Conservation (phyloP, 2,888 invertebrate genomes). For the Phlogophora meticulosa region DNA sequence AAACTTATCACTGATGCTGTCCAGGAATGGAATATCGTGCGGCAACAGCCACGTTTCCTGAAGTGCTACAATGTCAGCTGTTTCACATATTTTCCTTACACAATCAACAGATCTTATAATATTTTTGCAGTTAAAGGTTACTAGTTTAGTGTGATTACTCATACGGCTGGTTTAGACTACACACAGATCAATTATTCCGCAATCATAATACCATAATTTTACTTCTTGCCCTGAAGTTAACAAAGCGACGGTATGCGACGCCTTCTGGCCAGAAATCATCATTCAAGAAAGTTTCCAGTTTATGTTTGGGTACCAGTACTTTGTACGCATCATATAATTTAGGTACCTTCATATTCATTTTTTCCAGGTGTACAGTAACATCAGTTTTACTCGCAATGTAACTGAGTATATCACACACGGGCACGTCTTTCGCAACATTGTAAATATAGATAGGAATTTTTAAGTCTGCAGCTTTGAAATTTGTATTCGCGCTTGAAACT, state of each 20-base stretch:
- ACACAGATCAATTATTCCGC: neutral
- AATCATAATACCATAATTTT: neutral
- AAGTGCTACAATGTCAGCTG: too few relatives aligned
- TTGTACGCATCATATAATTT: slow-evolving; percentile 5
- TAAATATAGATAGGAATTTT: slow-evolving; percentile 7
- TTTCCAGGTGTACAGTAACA: slow-evolving; percentile 11
- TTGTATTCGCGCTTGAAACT: slow-evolving; percentile 3
- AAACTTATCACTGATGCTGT: neutral
- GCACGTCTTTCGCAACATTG: too few relatives aligned
- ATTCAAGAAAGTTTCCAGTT: slow-evolving; percentile 3
- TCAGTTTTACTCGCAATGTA: too few relatives aligned
- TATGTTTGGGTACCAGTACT: slow-evolving; percentile 9
- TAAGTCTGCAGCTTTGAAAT: slow-evolving; percentile 12
- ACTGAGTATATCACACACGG: too few relatives aligned
- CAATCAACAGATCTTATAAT: too few relatives aligned
- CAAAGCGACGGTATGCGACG: slow-evolving; percentile 10
- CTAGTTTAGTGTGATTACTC: slow-evolving; percentile 6
- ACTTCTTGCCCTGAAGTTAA: slow-evolving; percentile 9
- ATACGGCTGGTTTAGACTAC: too few relatives aligned
- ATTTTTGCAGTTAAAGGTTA: too few relatives aligned
- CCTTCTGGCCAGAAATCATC: too few relatives aligned
- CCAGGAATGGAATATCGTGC: neutral
- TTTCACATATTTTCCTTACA: too few relatives aligned
- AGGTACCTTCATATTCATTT: slow-evolving; percentile 5
- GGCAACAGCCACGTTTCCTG: too few relatives aligned